Conservation (phyloP, 2,113 vertebrate species). For the Plectropomus leopardus region DNA sequence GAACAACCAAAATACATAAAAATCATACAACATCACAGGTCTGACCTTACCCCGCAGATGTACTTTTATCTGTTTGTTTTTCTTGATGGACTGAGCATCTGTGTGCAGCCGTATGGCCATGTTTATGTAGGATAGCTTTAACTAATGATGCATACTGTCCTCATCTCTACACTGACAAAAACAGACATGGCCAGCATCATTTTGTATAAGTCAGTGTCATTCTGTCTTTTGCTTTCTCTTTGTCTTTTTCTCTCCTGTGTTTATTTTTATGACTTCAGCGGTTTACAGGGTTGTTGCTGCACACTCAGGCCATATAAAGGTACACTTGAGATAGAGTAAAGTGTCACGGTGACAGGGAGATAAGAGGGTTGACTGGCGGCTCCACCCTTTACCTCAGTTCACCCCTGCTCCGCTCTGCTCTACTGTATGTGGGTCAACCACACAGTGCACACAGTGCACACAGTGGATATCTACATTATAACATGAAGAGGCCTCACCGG, state of each 20-base stretch:
- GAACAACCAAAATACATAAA: constrained; percentile 2
- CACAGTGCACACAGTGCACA: constrained; percentile 36
- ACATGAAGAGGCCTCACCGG: constrained; percentile 14
- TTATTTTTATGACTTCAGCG: constrained; percentile 52
- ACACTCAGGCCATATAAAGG: constrained; percentile 58
- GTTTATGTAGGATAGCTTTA: constrained; percentile 43
- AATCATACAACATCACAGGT: constrained; percentile 12
- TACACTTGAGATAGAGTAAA: constrained; percentile 65
- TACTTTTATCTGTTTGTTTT: constrained; percentile 45
- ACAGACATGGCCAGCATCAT: not conserved
- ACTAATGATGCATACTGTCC: constrained; percentile 12
- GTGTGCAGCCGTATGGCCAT: constrained; percentile 15
- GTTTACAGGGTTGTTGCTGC: constrained; percentile 47
- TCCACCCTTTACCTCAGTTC: constrained; percentile 77
- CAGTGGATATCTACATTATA: constrained; percentile 43
- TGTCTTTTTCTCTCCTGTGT: not conserved
- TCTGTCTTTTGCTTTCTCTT: constrained; percentile 16
- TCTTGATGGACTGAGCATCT: constrained; percentile 34
- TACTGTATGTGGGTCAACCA: constrained; percentile 71
- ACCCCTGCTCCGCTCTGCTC: constrained; percentile 52
- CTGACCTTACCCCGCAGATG: constrained; percentile 21
- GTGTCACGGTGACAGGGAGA: constrained; percentile 67
- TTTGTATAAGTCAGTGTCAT: not conserved
- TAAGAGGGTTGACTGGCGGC: constrained; percentile 66
- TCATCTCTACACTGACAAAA: not conserved